phyloP scores from a whole-genome alignment of 2,888 invertebrate species.

The Laspeyria flexula region DNA sequence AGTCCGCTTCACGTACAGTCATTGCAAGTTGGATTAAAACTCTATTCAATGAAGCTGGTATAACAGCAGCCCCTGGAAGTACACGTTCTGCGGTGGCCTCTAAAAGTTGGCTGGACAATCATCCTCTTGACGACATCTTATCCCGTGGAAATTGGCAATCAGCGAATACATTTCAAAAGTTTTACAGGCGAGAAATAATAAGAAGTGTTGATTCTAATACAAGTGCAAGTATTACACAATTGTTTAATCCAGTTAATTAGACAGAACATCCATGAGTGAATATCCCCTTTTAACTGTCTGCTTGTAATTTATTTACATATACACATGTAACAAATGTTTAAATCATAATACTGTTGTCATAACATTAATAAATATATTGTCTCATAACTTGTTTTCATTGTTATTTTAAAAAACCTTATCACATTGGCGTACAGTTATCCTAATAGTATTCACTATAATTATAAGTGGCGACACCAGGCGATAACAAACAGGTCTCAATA shows the following conservation, averaged over 20 bases:
- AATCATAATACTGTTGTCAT: background rate
- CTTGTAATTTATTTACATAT: too few species aligned
- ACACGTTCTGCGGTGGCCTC: conserved; percentile 33
- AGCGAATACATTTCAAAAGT: conserved; percentile 23
- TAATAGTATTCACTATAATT: too few species aligned
- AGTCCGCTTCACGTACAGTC: conserved; percentile 18
- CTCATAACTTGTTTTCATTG: background rate
- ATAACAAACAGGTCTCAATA: conserved; percentile 17
- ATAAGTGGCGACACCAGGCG: conserved; percentile 11
- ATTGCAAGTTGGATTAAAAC: conserved; percentile 33
- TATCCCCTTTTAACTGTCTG: too few species aligned
- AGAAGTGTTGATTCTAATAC: background rate
- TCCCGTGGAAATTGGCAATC: conserved; percentile 26
- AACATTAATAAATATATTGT: background rate
- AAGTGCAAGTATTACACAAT: conserved; percentile 1
- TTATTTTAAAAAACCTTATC: background rate
- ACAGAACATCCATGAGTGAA: too few species aligned
- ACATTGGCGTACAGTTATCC: background rate
- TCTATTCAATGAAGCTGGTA: conserved; percentile 25
- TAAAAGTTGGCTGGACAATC: conserved; percentile 25
- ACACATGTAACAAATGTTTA: too few species aligned
- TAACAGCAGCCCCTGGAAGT: conserved; percentile 23
- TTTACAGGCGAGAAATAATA: conserved; percentile 18
- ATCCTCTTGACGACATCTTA: conserved; percentile 25
- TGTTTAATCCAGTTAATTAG: background rate